Evolutionary conservation across 23 tunicate genomes (phyloP).

Genomic region (Ciona savignyi): DNA sequence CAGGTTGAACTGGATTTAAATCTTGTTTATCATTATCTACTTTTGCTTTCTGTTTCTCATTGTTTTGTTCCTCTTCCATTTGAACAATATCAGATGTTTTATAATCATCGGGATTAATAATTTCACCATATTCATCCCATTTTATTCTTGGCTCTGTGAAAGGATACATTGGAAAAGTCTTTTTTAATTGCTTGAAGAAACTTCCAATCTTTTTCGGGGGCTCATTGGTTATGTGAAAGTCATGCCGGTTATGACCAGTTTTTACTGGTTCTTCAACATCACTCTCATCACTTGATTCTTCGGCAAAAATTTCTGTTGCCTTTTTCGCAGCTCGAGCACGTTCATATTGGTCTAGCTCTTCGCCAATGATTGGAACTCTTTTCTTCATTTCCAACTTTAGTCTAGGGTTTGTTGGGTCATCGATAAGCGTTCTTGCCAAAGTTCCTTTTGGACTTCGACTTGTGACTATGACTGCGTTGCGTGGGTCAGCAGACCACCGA

Average conservation of each 20-base stretch:
- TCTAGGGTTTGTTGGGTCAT: constrained; percentile 45
- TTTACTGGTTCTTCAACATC: constrained; percentile 46
- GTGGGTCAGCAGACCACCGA: constrained; percentile 81
- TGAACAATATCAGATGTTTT: constrained; percentile 29
- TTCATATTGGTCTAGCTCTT: constrained; percentile 84
- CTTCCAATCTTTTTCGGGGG: constrained; percentile 72
- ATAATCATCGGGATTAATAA: constrained; percentile 84
- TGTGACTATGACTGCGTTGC: constrained; percentile 87
- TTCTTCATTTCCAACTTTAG: constrained; percentile 52
- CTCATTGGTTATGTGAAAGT: constrained; percentile 40
- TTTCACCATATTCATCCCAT: constrained; percentile 99
- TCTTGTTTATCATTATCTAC: constrained; percentile 8
- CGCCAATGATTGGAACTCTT: constrained; percentile 80
- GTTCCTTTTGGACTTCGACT: constrained; percentile 77
- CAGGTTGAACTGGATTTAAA: neutral
- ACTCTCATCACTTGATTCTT: constrained; percentile 90
- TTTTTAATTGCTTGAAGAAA: constrained; percentile 88
- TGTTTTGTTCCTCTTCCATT: constrained; percentile 41
- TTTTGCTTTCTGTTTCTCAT: constrained; percentile 13
- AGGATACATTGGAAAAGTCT: constrained; percentile 76
- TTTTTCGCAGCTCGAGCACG: constrained; percentile 51
- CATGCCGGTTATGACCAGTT: constrained; percentile 53
- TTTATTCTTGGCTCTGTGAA: constrained; percentile 60
- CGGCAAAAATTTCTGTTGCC: constrained; percentile 31
- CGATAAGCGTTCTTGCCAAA: constrained; percentile 58